These are phyloP conservation scores for Podotricha telesiphe DNA, from an alignment of 2,888 invertebrate species.

Conservation along the genomic window DNA sequence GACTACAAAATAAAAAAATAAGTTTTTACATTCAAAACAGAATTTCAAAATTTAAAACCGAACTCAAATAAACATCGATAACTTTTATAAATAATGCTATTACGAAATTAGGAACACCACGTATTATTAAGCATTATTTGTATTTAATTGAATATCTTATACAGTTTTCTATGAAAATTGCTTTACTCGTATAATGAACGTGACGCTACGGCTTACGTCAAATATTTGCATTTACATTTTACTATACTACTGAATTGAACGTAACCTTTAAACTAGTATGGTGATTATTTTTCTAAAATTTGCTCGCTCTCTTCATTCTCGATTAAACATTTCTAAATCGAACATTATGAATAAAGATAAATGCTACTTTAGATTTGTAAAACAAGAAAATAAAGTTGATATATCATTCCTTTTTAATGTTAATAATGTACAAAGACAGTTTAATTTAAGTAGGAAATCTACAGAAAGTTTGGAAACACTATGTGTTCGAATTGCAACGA, in stretches of 20 bases:
- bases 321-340: constrained; percentile 58
- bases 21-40: too few relatives aligned
- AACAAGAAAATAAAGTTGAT: constrained; percentile 66
- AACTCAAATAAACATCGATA: too few relatives aligned
- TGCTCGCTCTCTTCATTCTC: constrained; percentile 55
- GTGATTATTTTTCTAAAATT: constrained; percentile 48
- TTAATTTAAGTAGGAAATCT: constrained; percentile 87
- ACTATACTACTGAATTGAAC: neutral
- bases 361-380: constrained; percentile 69
- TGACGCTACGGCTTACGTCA: neutral
- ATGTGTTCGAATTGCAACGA: constrained; percentile 84
- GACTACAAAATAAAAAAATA: too few relatives aligned
- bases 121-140: too few relatives aligned
- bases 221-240: neutral
- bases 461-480: constrained; percentile 85
- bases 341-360: constrained; percentile 66
- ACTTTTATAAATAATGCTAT: too few relatives aligned
- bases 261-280: constrained; percentile 48
- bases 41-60: too few relatives aligned
- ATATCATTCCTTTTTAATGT: constrained; percentile 67
- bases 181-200: neutral
- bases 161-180: too few relatives aligned
- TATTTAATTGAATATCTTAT: too few relatives aligned
- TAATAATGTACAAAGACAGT: constrained; percentile 81
- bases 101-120: too few relatives aligned